phyloP scores from a whole-genome alignment of 2,888 invertebrate species.

The Mythimna pallens region DNA sequence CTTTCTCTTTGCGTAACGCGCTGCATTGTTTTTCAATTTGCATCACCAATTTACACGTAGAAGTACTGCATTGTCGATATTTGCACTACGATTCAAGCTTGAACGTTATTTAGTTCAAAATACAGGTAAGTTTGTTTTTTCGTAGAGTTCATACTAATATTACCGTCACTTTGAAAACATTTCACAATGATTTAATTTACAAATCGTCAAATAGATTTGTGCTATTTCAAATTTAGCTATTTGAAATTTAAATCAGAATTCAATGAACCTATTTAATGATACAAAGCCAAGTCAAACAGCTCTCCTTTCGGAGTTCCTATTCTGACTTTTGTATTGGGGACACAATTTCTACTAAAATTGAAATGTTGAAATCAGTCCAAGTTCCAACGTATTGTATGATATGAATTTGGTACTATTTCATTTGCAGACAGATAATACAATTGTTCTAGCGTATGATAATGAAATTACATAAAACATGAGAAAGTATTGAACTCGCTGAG shows the following conservation, averaged over 20 bases:
- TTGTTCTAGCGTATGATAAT: constrained; percentile 57
- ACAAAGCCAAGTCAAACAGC: constrained; percentile 1
- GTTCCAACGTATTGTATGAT: constrained; percentile 29
- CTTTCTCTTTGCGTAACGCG: constrained; percentile 83
- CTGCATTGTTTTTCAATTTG: constrained; percentile 81
- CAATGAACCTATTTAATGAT: constrained; percentile 2
- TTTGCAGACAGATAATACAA: constrained; percentile 55
- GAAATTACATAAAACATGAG: constrained; percentile 70
- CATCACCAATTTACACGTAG: constrained; percentile 72
- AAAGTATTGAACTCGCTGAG: constrained; percentile 65
- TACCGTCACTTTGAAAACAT: neutral
- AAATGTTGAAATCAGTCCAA: constrained; percentile 39
- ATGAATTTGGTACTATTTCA: constrained; percentile 34
- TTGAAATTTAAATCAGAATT: constrained; percentile 4
- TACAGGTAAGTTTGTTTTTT: neutral
- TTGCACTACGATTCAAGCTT: constrained; percentile 22
- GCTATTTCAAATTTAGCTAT: constrained; percentile 12
- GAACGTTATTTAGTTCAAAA: neutral
- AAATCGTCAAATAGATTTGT: neutral
- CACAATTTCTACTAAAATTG: constrained; percentile 23
- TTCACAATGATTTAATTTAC: neutral
- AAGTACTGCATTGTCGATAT: constrained; percentile 43
- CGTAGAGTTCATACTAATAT: neutral
- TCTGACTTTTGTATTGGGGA: constrained; percentile 28
- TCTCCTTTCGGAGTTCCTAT: constrained; percentile 13